Percentiles rank a stretch among this genome's conserved stretches.
Evolutionary conservation across 2,797 vertebrate genomes (phyloP).

Genomic region (Cuculus canorus): DNA sequence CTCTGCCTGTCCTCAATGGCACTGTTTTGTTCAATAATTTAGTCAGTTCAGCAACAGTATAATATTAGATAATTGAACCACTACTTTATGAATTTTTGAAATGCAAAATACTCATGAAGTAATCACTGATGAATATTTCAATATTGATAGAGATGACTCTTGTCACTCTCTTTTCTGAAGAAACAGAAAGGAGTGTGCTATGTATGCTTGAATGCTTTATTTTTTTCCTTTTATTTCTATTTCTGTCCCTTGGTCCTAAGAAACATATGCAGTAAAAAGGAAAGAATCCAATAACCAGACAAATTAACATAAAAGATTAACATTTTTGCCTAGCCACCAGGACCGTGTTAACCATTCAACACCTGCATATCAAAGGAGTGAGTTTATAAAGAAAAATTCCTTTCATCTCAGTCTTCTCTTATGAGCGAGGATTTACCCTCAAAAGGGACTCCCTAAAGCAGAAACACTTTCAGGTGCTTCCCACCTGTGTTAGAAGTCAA

Average conservation of each 20-base stretch:
- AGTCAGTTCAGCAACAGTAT: slow-evolving; percentile 52
- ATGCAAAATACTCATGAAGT: slow-evolving; percentile 27
- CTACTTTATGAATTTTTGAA: slow-evolving; percentile 44
- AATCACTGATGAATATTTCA: slow-evolving; percentile 15
- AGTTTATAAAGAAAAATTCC: neutral
- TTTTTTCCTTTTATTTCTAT: neutral
- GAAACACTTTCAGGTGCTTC: neutral
- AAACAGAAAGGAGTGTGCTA: neutral
- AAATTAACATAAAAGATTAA: neutral
- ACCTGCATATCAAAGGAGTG: neutral
- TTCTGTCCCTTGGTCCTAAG: neutral
- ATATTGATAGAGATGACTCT: neutral
- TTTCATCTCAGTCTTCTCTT: neutral
- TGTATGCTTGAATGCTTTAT: neutral
- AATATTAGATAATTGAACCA: slow-evolving; percentile 55
- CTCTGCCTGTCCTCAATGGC: slow-evolving; percentile 44
- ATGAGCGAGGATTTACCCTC: neutral
- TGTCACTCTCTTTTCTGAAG: neutral
- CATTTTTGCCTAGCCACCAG: neutral
- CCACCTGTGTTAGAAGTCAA: neutral
- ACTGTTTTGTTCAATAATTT: slow-evolving; percentile 59
- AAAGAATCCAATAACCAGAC: neutral
- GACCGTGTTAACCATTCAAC: neutral
- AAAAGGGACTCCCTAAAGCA: neutral
- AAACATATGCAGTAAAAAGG: neutral